phyloP scores from a whole-genome alignment of 1,140 invertebrate species.

The Ooceraea biroi region DNA sequence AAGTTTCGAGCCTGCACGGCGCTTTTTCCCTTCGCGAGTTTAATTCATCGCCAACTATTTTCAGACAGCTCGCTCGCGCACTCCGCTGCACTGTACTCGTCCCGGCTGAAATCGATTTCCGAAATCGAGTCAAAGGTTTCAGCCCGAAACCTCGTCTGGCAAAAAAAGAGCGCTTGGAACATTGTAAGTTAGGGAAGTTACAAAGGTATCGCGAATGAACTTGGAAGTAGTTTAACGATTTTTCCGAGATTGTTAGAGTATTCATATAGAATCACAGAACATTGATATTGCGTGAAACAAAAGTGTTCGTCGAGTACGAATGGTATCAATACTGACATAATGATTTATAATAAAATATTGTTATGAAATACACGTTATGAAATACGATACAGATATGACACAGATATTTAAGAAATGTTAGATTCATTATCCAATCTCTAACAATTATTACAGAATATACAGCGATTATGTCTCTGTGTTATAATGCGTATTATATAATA shows the following conservation, averaged over 20 bases:
- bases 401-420: neutral
- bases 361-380: too few relatives aligned
- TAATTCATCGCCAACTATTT: slow-evolving; percentile 57
- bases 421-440: neutral
- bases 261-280: neutral
- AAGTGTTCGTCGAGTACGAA: neutral
- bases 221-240: slow-evolving; percentile 31
- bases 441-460: neutral
- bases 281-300: neutral
- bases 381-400: too few relatives aligned
- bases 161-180: slow-evolving; percentile 41
- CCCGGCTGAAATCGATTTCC: slow-evolving; percentile 42
- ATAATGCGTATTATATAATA: neutral
- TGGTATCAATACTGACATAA: neutral
- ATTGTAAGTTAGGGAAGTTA: slow-evolving; percentile 30
- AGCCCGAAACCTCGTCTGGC: neutral
- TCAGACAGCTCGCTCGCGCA: slow-evolving; percentile 26
- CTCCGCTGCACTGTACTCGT: slow-evolving; percentile 10
- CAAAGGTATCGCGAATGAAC: slow-evolving; percentile 10
- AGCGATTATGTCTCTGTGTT: neutral
- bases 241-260: neutral
- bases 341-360: neutral
- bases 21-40: slow-evolving; percentile 56
- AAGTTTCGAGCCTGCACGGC: slow-evolving; percentile 61
- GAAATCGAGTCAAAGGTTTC: slow-evolving; percentile 50